phyloP scores from a whole-genome alignment of 1,140 invertebrate genomes.

The Adelges cooleyi region DNA sequence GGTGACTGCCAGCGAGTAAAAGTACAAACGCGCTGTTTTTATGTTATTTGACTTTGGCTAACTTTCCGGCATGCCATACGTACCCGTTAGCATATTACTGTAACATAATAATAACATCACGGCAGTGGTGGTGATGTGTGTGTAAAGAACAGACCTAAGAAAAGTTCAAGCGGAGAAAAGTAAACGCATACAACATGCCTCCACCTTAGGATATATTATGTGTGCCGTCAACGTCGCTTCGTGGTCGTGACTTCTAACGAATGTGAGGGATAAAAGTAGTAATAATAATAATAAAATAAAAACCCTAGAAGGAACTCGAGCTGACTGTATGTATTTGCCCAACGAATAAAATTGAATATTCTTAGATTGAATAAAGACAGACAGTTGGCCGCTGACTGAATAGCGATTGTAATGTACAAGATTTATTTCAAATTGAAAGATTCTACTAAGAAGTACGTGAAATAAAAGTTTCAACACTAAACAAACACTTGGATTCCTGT shows the following conservation, averaged over 20 bases:
- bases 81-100: background rate
- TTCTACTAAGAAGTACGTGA: too few species aligned
- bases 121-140: background rate
- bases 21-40: too few species aligned
- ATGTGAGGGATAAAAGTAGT: background rate
- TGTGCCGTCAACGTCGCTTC: background rate
- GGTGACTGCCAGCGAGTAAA: too few species aligned
- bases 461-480: too few species aligned
- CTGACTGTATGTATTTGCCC: background rate
- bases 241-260: slow-evolving; percentile 13
- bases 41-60: background rate
- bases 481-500: too few species aligned
- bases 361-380: background rate
- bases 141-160: background rate
- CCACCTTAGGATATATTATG: too few species aligned
- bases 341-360: slow-evolving; percentile 17
- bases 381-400: background rate
- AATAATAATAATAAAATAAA: too few species aligned
- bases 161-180: background rate
- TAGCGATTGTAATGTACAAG: background rate
- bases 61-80: background rate
- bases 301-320: background rate
- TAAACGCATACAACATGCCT: background rate
- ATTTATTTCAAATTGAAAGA: background rate
- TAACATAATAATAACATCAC: too few species aligned